Conservation (phyloP, 2,888 invertebrate genomes). For the Spodoptera exigua region DNA sequence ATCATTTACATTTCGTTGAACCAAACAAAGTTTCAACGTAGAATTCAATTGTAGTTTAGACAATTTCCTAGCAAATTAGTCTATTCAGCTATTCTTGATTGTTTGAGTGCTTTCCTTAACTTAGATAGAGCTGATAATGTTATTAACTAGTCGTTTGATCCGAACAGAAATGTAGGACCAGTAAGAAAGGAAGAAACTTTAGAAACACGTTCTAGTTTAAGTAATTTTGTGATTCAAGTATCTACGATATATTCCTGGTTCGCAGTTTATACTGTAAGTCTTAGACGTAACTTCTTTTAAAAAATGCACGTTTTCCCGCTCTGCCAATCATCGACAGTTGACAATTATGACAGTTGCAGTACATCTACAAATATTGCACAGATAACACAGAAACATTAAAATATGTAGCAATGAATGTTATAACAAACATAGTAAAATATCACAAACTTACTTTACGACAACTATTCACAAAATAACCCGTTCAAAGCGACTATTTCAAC, state of each 20-base stretch:
- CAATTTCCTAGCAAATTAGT: constrained; percentile 19
- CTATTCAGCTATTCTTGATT: constrained; percentile 3
- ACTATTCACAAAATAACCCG: constrained; percentile 11
- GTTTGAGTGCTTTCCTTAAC: constrained; percentile 23
- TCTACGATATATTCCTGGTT: too few species aligned
- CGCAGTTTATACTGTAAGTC: too few species aligned
- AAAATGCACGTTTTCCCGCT: too few species aligned
- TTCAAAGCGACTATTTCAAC: constrained; percentile 15
- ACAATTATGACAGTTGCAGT: too few species aligned
- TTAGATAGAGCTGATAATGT: constrained; percentile 4
- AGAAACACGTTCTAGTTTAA: too few species aligned
- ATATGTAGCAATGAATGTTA: background rate
- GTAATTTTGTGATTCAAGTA: too few species aligned
- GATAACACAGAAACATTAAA: background rate
- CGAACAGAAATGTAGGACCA: background rate
- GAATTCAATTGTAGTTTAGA: background rate
- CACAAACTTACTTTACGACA: background rate
- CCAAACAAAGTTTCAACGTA: background rate
- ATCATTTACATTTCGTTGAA: background rate
- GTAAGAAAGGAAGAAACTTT: too few species aligned
- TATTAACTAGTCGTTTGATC: background rate
- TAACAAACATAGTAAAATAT: background rate
- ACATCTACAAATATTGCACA: too few species aligned
- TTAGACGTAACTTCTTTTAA: too few species aligned
- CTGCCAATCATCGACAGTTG: too few species aligned